Base-by-base conservation (phyloP, 2,888 invertebrate species). In the Lydus trimaculatus region DNA sequence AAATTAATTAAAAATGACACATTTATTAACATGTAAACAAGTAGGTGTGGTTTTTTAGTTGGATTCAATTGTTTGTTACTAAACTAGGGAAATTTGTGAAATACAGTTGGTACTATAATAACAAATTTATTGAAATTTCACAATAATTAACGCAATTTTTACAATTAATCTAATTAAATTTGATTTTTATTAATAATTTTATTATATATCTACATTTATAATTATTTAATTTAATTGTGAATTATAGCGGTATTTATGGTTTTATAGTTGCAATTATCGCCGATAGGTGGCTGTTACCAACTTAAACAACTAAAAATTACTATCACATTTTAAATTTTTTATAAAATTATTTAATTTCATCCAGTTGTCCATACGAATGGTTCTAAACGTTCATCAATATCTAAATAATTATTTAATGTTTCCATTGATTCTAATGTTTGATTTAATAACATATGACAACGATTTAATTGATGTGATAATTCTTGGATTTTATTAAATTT, bases 361-460 rank as follows among this genome's bases (percentile, higher is more conserved):
- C 92, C 91, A 13, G 92, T 92, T n/a, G 91, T 93, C 96, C 95
- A 96, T 0, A 94, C 91, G 81, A 97, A 97, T 0, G 96, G 94
- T 81, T 96, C 95, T 52, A 98, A 85, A 15, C 95, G 89, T 76
- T 95, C 94, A 20, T 93, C 92, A 61, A 92, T 89, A 31, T 96
- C 96, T 36, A 98, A 86, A 73, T 92, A 85, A 78, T 92, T 91
- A 81, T 98, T 98, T 58, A 98, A 87, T 17, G 92, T 90, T 81
- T 97, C 96, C 81, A 96, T 89, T 61, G 94, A 93, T 81, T 94
- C 95, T 0, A 97, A 85, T 0, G 94, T 94, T 86, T 95, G 93
- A 84, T 94, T 94, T 20, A 98, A 87, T 65, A 94, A 85, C 66
- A 92, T 91, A 82, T 95, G 93, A 80, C 96, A 95, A 31, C 94